These are phyloP conservation scores for Tribolium freemani DNA, from an alignment of 2,888 invertebrate genomes.

Conservation along the genomic window DNA sequence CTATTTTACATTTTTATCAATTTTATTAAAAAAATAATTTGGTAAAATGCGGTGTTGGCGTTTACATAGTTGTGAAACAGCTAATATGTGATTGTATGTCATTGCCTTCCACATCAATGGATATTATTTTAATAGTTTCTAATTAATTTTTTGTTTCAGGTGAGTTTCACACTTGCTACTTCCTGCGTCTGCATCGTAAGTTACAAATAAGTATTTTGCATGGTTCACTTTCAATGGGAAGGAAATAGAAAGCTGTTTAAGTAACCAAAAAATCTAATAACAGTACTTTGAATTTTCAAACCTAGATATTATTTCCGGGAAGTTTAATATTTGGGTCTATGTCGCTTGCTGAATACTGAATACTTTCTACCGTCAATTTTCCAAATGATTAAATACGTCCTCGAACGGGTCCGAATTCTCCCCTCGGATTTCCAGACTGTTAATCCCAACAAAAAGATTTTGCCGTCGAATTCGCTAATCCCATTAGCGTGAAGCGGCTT, in stretches of 20 bases:
- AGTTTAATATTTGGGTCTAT: constrained; percentile 24
- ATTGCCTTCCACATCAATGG: too few species aligned
- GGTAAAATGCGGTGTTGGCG: too few species aligned
- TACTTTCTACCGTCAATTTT: constrained; percentile 14
- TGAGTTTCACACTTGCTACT: constrained; percentile 7
- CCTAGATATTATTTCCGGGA: constrained; percentile 38
- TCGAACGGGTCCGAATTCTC: not conserved
- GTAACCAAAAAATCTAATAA: constrained; percentile 24
- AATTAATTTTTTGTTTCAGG: constrained; percentile 16
- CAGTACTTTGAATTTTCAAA: constrained; percentile 21
- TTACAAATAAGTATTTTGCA: not conserved
- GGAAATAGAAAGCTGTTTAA: constrained; percentile 37
- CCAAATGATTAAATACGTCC: not conserved
- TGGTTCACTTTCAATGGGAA: constrained; percentile 1
- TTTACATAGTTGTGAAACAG: too few species aligned
- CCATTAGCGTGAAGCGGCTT: not conserved
- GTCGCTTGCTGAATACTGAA: not conserved
- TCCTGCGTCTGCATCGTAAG: not conserved
- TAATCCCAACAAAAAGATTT: not conserved
- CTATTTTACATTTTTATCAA: too few species aligned
- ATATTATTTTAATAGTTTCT: not conserved
- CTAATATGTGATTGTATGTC: too few species aligned
- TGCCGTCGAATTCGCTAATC: not conserved
- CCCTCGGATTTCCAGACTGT: not conserved
- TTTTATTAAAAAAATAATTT: too few species aligned